Conservation (phyloP, 1,140 invertebrate species). For the Rhyacophila brunnea region DNA sequence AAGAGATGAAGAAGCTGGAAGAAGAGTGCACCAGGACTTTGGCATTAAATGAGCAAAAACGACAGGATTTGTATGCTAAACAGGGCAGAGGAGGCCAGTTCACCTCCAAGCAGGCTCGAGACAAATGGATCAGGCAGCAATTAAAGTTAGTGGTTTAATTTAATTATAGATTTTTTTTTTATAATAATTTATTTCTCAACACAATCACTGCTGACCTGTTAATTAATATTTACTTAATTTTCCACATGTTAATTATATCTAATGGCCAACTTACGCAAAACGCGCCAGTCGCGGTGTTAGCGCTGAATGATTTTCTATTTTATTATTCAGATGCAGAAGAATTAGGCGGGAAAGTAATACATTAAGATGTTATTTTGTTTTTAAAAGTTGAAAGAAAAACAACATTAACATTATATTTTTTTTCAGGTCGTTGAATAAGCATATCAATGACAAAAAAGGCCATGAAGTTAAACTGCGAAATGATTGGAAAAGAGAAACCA, state of each 20-base stretch:
- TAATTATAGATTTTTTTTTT: too few species aligned
- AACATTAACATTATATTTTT: constrained; percentile 19
- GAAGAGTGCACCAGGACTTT: constrained; percentile 84
- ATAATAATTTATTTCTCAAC: too few species aligned
- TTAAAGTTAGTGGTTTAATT: constrained; percentile 76
- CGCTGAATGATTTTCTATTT: too few species aligned
- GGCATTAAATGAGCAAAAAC: constrained; percentile 93
- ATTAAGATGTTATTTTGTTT: too few species aligned
- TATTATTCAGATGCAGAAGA: too few species aligned
- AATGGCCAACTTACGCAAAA: too few species aligned
- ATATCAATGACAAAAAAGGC: constrained; percentile 86
- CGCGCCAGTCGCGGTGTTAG: too few species aligned
- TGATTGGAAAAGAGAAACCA: constrained; percentile 82
- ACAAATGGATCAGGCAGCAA: constrained; percentile 96
- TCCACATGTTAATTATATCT: too few species aligned
- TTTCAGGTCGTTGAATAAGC: constrained; percentile 74
- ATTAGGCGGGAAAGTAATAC: too few species aligned
- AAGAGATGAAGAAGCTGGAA: constrained; percentile 90
- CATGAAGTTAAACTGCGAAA: constrained; percentile 84
- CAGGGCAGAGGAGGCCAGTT: constrained; percentile 97
- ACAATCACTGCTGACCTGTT: too few species aligned
- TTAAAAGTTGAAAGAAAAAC: too few species aligned
- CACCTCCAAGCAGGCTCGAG: constrained; percentile 91
- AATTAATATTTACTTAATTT: too few species aligned
- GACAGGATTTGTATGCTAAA: constrained; percentile 98